Evolutionary conservation across 2,113 vertebrate genomes (phyloP), one percentile per base, ranked within the genome.

Genomic region (Natator depressus): DNA sequence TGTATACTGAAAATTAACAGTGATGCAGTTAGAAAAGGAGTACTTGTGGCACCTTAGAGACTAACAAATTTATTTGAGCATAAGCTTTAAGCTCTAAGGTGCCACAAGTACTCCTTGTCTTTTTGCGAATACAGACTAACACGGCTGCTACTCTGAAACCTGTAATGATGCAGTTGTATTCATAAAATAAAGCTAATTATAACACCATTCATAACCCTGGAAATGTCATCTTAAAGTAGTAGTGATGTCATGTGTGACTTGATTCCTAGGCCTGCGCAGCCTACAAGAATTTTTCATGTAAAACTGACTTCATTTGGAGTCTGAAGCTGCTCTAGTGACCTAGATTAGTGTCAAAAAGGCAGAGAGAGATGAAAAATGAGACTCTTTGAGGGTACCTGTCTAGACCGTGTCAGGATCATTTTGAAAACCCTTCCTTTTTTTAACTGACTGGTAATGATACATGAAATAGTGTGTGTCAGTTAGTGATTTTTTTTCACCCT

Each of bases 361-460:
- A 31, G 4, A 0, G 93, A 38, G 89, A 82, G 12, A 49, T 93
- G 96, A 91, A 94, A 92, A 94, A 85, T 51, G 50, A 85, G 93
- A 62, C 50, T 88, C 80, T 72, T 75, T 72, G 93, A 92, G 84
- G 10, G 25, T 24, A 75, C 35, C 65, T 84, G 22, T 95, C 14
- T 78, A 42, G 89, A 49, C 72, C 91, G 42, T 88, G 13, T 62
- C 10, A 62, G 59, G 13, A 35, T 62, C 90, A 90, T 93, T 96
- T 96, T 97, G 96, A 96, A 95, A 96, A 89, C 53, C 51, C 38
- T 88, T 91, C 79, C 78, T 96, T 90, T 79, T 72, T 89, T 84
- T 88, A 91, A 84, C 90, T 96, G 96, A 95, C 95, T 95, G 94
- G 96, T 91, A 86, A 95, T 94, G 93, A 96, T 95, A 84, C 94